Base-by-base conservation (phyloP, 2,888 invertebrate genomes). In the Trachelus stipa region DNA sequence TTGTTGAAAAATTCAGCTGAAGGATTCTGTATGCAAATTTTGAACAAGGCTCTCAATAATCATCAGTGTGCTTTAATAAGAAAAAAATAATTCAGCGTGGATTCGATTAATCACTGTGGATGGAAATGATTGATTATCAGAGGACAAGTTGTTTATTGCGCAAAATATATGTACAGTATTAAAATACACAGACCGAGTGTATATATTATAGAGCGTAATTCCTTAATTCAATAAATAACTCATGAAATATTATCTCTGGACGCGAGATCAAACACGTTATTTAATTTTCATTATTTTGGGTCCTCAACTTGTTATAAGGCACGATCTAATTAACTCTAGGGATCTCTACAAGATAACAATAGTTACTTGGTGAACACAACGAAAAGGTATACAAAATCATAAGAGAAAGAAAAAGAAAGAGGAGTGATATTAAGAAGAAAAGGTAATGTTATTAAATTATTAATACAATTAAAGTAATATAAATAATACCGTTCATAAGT, bases 401-500 rank as follows among this genome's bases (percentile, higher is more conserved):
- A 31, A 56, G 56, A 56, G 56, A 85, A 87, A 85, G 85, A 86
- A 86, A 86, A 87, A 81, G 78, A 87, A 84, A 81, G 77, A 80
- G 76, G 77, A 80, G 80, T 82, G 56, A 56, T 2, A 56, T 83
- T 83, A 81, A 83, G 84, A 80, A 84, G 84, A 87, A 84, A 81
- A 23, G 56, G 23, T 56, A 56, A 23, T 83, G 82, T 86, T 85
- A 82, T 82, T 86, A 86, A 85, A 85, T 86, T 83, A 85, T 84
- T 87, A 85, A 84, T 87, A 83, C 82, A 84, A 84, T 82, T 85
- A 80, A 83, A 78, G 81, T 82, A 84, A 85, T 82, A 87, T 87
- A 87, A 87, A 88, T 87, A 88, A 87, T 88, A 86, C 85, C 84
- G 82, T 83, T 85, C 80, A 84, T 87, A 86, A 86, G 84, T 85